Percentiles rank a stretch among this genome's conserved stretches.
Conservation (phyloP, 2,113 vertebrate species). For the Plestiodon gilberti region DNA sequence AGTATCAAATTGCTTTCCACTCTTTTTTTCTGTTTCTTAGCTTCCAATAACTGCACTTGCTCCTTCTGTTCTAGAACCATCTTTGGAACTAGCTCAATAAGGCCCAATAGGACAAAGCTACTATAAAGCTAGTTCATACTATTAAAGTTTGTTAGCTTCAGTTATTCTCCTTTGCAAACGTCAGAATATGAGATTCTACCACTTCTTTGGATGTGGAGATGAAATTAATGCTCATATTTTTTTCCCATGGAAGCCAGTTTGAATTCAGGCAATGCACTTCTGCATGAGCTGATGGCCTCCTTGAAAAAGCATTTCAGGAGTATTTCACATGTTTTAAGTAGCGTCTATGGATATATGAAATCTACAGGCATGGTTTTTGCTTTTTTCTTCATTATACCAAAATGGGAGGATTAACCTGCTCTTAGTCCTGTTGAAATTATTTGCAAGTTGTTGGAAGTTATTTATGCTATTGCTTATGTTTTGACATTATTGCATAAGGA, state of each 20-base stretch:
- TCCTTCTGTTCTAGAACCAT: neutral
- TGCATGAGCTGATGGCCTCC: no score
- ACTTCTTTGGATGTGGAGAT: neutral
- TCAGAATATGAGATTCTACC: no score
- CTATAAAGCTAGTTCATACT: neutral
- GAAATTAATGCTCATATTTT: neutral
- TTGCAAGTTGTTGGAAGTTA: neutral
- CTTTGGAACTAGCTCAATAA: neutral
- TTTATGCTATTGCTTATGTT: neutral
- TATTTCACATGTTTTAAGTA: no score
- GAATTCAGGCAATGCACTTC: no score
- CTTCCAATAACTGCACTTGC: no score
- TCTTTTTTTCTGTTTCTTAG: neutral
- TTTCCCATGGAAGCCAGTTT: neutral
- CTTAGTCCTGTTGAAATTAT: neutral
- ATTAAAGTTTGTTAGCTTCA: neutral
- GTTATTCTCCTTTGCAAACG: no score
- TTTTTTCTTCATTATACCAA: no score
- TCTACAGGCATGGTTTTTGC: neutral
- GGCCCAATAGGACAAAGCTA: neutral
- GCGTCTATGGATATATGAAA: no score
- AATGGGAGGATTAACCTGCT: neutral
- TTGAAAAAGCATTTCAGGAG: no score
- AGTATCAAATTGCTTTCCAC: no score
- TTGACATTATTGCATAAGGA: neutral